Conservation (phyloP, 2,888 invertebrate species). For the Cinara cedri region DNA sequence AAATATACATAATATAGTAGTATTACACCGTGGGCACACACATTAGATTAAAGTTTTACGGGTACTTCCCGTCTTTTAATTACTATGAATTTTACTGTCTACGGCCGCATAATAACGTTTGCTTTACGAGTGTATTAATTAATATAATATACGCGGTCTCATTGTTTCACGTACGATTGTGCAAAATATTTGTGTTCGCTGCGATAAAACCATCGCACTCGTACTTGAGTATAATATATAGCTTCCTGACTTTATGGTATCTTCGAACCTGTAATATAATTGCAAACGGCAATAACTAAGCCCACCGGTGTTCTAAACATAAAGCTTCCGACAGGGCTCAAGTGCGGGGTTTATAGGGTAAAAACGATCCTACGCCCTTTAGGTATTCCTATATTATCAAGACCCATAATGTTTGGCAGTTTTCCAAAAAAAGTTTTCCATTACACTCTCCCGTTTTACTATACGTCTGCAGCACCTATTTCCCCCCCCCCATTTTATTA, state of each 20-base stretch:
- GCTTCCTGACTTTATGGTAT: constrained; percentile 21
- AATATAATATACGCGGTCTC: not conserved
- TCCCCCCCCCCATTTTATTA: not conserved
- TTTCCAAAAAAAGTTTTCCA: constrained; percentile 6
- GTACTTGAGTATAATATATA: constrained; percentile 7
- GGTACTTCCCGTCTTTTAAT: no score
- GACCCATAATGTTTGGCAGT: not conserved
- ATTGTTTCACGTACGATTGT: not conserved
- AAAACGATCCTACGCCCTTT: constrained; percentile 15
- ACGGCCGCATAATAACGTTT: not conserved
- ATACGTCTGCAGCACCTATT: not conserved
- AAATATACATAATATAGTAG: no score
- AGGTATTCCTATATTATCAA: not conserved
- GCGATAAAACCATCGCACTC: constrained; percentile 12
- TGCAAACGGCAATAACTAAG: constrained; percentile 16
- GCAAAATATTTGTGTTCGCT: no score
- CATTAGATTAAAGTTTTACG: no score
- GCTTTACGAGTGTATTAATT: not conserved
- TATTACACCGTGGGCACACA: no score
- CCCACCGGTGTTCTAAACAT: constrained; percentile 18
- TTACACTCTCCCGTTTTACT: not conserved
- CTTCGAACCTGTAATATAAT: not conserved
- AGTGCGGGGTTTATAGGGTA: not conserved
- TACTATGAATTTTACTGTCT: not conserved
- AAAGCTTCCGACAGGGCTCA: constrained; percentile 30